Base-by-base conservation (phyloP, 2,888 invertebrate species). In the Sarcophaga subvicina region DNA sequence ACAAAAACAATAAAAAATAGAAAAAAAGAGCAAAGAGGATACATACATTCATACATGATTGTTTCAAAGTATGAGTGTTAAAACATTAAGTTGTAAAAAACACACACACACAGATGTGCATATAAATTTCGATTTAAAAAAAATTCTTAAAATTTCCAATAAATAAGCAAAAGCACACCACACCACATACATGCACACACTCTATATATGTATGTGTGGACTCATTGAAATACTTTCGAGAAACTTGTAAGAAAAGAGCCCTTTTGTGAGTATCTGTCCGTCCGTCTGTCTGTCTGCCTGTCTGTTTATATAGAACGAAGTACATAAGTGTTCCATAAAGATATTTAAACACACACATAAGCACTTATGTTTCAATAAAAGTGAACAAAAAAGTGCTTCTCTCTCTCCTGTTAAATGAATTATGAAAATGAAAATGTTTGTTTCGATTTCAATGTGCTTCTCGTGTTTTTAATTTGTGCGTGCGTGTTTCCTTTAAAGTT, bases 91-190 rank as follows among this genome's bases (percentile, higher is more conserved):
- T 69, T 37, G 64, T 66, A 47, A 67, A n/a, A 66, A 27, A 64
- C 49, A 67, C 8, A 20, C 27, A 5, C 14, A 63, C 20, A 20
- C 12, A 70, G 0, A 27, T 17, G 11, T 54, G 27, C 25, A 47
- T 47, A 47, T 25, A 37, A 37, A 37, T 37, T 37, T 8, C 37
- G 54, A 4, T 14, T 54, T 54, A 59, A 71, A 59, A 54, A 47
- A 59, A 73, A 73, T 62, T 83, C 64, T 62, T 83, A 63, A 79
- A 75, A 59, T 27, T 80, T 77, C 71, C 66, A 66, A 80, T 77
- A 85, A 81, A 73, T 70, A 85, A 82, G 67, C 20, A 81, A 54
- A 81, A 75, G 11, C 17, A 49, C 4, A 20, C 25, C 3, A 11
- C 12, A 25, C 11, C 54, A 70, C 5, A 25, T 0, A 37, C 11